Evolutionary conservation across 2,888 invertebrate genomes (phyloP), one percentile per base, ranked within the genome.

Genomic region (Caenorhabditis drosophilae): DNA sequence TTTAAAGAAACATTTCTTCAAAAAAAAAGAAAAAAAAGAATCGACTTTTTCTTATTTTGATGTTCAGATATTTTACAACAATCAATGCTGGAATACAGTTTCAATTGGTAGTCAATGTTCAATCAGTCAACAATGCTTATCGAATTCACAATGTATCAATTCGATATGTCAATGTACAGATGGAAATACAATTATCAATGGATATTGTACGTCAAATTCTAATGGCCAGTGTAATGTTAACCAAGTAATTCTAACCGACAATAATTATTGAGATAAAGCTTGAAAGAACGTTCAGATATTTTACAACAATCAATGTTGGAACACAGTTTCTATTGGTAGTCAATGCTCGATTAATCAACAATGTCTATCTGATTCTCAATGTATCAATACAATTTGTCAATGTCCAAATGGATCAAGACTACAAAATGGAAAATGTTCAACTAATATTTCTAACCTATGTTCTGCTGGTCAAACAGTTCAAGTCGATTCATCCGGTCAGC

Each of bases 61-160:
- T 4, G 7, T 78, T 75, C 59, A 70, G 47, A 57, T 67, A 1
- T 41, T 45, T 4, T 53, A 63, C 20, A 76, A 76, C 42, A 67
- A 67, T 35, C 68, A 71, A 40, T 79, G 79, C 48, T 67, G 62
- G 23, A 68, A 70, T 26, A 63, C 66, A 1, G 68, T 58, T 9
- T 42, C 55, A 4, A 50, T 70, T 9, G 76, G 76, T 1, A 59
- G 62, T 7, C 53, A 59, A n/a, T 78, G 78, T 27, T 47, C 38
- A 0, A 53, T 63, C 55, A 68, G 67, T 20, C 53, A 67, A 36
- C 78, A 78, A 38, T 78, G 78, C 46, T 49, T 62, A 9, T 54
- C 49, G 2, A 60, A 44, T 16, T 57, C 66, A 0, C 56, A 60
- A 35, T 70, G 70, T 25, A 15, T 48, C 11, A 66, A 59, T 40